Conservation (phyloP, 2,113 vertebrate genomes). For the Prinia subflava region DNA sequence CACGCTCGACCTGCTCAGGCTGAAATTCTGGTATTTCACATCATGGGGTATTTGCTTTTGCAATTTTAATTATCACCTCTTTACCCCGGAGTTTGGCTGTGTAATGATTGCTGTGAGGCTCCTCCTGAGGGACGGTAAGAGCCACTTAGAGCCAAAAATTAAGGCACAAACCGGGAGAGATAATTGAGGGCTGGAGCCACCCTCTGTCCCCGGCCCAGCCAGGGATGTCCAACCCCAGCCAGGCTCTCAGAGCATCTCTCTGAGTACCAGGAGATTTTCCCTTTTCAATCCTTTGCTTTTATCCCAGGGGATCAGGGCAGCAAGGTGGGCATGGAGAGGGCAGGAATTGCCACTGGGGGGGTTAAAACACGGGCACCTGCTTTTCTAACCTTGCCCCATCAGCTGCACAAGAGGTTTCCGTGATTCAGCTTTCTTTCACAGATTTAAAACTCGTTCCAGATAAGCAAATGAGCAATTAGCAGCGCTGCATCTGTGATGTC, state of each 20-base stretch:
- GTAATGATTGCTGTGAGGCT: neutral
- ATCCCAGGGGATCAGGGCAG: neutral
- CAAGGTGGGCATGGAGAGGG: neutral
- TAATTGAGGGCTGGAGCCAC: neutral
- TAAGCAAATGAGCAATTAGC: constrained; percentile 42
- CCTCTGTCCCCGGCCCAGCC: neutral
- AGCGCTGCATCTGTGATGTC: neutral
- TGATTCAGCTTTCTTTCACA: neutral
- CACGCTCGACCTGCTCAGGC: constrained; percentile 13
- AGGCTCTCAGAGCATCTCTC: neutral
- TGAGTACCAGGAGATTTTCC: neutral
- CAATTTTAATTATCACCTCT: constrained; percentile 6
- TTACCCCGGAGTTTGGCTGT: neutral
- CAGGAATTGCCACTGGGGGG: neutral
- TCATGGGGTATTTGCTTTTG: neutral
- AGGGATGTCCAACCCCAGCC: neutral
- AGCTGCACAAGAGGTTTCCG: neutral
- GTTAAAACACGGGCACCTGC: neutral
- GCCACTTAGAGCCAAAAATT: neutral
- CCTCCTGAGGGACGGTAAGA: accelerated
- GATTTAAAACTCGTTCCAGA: neutral
- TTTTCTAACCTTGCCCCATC: neutral
- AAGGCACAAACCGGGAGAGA: neutral
- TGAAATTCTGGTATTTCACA: constrained; percentile 39
- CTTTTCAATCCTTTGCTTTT: neutral